These are phyloP conservation scores for Oceanodroma leucorhoa DNA, from an alignment of 2,797 vertebrate genomes.

Conservation along the genomic window DNA sequence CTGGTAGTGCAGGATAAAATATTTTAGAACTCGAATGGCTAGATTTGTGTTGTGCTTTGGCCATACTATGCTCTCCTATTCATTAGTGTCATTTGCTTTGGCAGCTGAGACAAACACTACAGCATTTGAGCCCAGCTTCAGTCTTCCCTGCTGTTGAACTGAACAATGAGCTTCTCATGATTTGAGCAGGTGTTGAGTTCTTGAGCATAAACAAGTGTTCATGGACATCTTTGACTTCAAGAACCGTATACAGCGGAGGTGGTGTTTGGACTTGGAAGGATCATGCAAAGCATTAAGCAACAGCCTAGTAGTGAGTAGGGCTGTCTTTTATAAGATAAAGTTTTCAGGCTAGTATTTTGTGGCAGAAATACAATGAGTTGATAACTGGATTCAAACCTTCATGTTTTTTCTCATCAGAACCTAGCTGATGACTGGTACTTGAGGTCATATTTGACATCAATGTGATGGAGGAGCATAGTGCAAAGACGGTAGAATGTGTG, in stretches of 20 bases:
- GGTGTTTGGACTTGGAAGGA: not conserved
- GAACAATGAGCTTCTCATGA: not conserved
- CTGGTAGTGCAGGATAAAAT: not conserved
- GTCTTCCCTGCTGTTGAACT: not conserved
- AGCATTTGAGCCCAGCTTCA: not conserved
- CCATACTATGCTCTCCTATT: not conserved
- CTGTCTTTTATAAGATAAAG: not conserved
- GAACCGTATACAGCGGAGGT: not conserved
- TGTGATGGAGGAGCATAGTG: not conserved
- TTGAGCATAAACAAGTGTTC: not conserved
- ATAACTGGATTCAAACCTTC: not conserved
- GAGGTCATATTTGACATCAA: slow-evolving; percentile 47
- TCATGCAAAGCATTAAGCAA: not conserved
- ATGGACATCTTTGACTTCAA: not conserved
- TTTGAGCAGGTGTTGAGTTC: slow-evolving; percentile 1
- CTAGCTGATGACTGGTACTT: not conserved
- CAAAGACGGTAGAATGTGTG: not conserved
- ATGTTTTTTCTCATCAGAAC: not conserved
- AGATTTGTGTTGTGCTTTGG: not conserved
- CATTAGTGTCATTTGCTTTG: not conserved
- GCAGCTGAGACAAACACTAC: not conserved
- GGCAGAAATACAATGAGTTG: not conserved
- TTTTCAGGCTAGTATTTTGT: not conserved
- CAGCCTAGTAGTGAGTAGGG: not conserved
- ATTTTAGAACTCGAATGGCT: not conserved